Percentiles rank a stretch among this genome's conserved stretches.
Evolutionary conservation across 1,140 invertebrate genomes (phyloP).

Genomic region (Nylanderia fulva): DNA sequence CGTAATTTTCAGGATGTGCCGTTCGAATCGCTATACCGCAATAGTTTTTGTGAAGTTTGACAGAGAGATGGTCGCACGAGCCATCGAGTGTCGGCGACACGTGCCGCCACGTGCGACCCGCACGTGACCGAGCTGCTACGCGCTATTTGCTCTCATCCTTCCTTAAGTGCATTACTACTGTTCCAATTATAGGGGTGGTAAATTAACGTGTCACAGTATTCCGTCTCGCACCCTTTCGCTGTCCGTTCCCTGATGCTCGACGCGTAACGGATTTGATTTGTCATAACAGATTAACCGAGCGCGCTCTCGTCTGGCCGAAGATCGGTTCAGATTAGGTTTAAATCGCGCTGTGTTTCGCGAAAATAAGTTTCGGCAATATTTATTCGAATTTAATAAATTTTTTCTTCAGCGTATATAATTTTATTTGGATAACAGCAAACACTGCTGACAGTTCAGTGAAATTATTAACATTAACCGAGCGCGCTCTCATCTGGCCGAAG

Average conservation of each 20-base stretch:
- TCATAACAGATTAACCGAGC: slow-evolving; percentile 38
- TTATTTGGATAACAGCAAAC: too few species aligned
- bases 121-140: slow-evolving; percentile 78
- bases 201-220: slow-evolving; percentile 70
- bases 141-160: slow-evolving; percentile 74
- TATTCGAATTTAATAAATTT: too few species aligned
- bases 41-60: slow-evolving; percentile 42
- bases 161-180: slow-evolving; percentile 76
- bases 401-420: too few species aligned
- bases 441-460: too few species aligned
- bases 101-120: slow-evolving; percentile 81
- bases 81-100: slow-evolving; percentile 75
- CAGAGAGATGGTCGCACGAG: slow-evolving; percentile 51
- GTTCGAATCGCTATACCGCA: slow-evolving; percentile 14
- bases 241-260: slow-evolving; percentile 37
- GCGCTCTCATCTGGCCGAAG: neutral
- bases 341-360: neutral
- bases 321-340: slow-evolving; percentile 18
- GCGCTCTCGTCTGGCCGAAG: neutral
- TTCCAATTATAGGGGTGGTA: slow-evolving; percentile 72
- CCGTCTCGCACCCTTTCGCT: slow-evolving; percentile 47
- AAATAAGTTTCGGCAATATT: slow-evolving; percentile 20
- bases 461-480: slow-evolving; percentile 21
- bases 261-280: slow-evolving; percentile 54
- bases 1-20: neutral